phyloP scores from a whole-genome alignment of 2,113 vertebrate species.

The Phrynocephalus versicolor region DNA sequence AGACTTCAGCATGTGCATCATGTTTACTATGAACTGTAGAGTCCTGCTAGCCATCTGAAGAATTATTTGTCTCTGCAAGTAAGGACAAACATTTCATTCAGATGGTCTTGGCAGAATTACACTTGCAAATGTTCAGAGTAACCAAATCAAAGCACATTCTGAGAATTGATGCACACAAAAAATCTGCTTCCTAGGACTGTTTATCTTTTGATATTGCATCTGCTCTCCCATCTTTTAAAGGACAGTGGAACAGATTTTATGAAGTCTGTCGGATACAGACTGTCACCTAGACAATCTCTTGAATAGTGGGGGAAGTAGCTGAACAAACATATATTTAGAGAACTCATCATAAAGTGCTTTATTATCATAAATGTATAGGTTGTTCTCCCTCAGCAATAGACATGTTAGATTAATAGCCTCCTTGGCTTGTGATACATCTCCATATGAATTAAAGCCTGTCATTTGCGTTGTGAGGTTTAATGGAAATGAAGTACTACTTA shows the following conservation, averaged over 20 bases:
- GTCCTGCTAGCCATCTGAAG: conserved; percentile 30
- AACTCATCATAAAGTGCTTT: conserved; percentile 40
- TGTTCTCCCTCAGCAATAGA: conserved; percentile 35
- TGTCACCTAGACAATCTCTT: conserved; percentile 40
- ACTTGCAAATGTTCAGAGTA: conserved; percentile 59
- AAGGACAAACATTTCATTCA: conserved; percentile 46
- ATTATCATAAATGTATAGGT: conserved; percentile 15
- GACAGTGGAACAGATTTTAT: conserved; percentile 24
- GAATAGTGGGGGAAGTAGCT: conserved; percentile 31
- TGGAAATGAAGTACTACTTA: conserved; percentile 58
- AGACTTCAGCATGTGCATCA: not conserved
- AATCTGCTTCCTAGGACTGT: conserved; percentile 57
- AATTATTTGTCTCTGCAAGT: conserved; percentile 39
- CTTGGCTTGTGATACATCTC: conserved; percentile 65
- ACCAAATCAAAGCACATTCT: conserved; percentile 57
- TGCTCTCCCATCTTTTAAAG: conserved; percentile 12
- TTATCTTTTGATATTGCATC: conserved; percentile 50
- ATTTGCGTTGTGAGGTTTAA: conserved; percentile 49
- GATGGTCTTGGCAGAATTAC: conserved; percentile 52
- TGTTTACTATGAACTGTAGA: conserved; percentile 7
- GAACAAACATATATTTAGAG: conserved; percentile 28
- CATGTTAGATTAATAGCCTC: conserved; percentile 55
- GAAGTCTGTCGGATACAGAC: conserved; percentile 30
- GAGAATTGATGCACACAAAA: conserved; percentile 50
- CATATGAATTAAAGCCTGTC: conserved; percentile 66